A percentile compares a stretch with the other conserved stretches of the same genome.
Evolutionary conservation across 2,888 invertebrate species (phyloP).

Genomic region (Aproaerema taeniolella): DNA sequence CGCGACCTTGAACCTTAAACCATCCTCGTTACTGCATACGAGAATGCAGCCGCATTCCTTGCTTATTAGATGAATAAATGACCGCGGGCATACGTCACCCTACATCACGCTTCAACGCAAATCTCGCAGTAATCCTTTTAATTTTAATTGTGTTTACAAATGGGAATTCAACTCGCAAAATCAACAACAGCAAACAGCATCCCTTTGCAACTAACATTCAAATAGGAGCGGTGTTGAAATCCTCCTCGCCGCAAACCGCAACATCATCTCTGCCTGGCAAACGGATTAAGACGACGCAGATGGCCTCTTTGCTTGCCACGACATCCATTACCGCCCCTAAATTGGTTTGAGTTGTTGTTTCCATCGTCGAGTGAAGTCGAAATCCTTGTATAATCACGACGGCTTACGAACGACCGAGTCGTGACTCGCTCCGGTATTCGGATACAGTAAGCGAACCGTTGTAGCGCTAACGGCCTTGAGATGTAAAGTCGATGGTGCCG

Average conservation of each 20-base stretch:
- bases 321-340: slow-evolving; percentile 22
- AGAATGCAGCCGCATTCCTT: slow-evolving; percentile 28
- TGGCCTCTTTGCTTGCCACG: slow-evolving; percentile 3
- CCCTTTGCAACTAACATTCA: no score
- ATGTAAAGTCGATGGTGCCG: slow-evolving; percentile 43
- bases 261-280: slow-evolving; percentile 21
- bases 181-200: no score
- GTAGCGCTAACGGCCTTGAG: slow-evolving; percentile 60
- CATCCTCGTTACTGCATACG: slow-evolving; percentile 41
- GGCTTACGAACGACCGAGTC: slow-evolving; percentile 37
- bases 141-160: no score
- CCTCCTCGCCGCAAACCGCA: slow-evolving; percentile 21
- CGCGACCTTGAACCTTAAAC: slow-evolving; percentile 68
- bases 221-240: slow-evolving; percentile 22
- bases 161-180: no score
- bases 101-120: no score
- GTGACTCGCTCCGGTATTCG: slow-evolving; percentile 50
- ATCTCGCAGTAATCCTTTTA: no score
- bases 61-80: background rate
- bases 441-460: slow-evolving; percentile 59
- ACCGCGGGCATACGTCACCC: no score
- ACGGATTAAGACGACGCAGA: slow-evolving; percentile 11
- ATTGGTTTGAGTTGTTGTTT: slow-evolving; percentile 1
- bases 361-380: slow-evolving; percentile 18
- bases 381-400: slow-evolving; percentile 36